Evolutionary conservation across 2,113 vertebrate genomes (phyloP).

Genomic region (Carassius auratus): DNA sequence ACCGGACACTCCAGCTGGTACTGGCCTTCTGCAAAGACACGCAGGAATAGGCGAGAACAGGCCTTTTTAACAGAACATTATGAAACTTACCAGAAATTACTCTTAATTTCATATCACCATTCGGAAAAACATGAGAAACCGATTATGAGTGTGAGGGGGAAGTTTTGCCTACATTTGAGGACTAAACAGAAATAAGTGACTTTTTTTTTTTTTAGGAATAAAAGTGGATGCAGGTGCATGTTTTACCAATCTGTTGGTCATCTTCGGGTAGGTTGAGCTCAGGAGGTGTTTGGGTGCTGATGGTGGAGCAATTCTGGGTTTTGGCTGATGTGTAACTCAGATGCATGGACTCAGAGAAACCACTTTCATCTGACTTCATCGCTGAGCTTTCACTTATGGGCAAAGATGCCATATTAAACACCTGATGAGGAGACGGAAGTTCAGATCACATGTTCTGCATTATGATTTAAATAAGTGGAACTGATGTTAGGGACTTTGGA

Average conservation of each 20-base stretch:
- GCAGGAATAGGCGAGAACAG: too few species aligned
- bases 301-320: constrained; percentile 86
- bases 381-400: constrained; percentile 80
- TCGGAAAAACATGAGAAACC: too few species aligned
- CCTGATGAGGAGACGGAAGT: constrained; percentile 70
- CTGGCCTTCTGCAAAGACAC: constrained; percentile 62
- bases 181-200: too few species aligned
- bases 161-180: too few species aligned
- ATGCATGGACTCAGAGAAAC: constrained; percentile 74
- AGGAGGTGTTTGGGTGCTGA: constrained; percentile 91
- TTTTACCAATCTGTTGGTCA: constrained; percentile 75
- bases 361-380: constrained; percentile 73
- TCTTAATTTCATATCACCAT: too few species aligned
- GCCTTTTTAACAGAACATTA: too few species aligned
- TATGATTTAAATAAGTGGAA: background rate
- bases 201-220: too few species aligned
- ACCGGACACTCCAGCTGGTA: constrained; percentile 79
- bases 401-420: constrained; percentile 83
- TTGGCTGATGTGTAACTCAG: constrained; percentile 82
- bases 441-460: background rate
- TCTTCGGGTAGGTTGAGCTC: constrained; percentile 84
- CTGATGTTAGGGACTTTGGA: background rate
- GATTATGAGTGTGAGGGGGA: background rate
- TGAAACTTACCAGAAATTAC: too few species aligned
- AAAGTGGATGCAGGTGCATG: too few species aligned